phyloP scores from a whole-genome alignment of 2,888 invertebrate species.

The Sceliomorpha sp. region DNA sequence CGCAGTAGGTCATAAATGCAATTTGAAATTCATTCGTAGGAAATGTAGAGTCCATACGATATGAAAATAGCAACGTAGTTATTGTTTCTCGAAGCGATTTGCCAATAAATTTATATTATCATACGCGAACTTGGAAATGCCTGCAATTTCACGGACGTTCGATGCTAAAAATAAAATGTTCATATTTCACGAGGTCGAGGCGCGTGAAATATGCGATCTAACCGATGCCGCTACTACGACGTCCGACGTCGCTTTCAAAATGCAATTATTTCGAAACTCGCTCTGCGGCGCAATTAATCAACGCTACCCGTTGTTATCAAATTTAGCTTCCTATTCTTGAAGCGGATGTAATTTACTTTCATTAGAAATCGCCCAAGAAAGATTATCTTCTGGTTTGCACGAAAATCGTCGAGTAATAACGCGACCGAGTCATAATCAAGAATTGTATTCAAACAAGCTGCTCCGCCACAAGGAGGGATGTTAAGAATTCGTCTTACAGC shows the following conservation, averaged over 20 bases:
- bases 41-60: no score
- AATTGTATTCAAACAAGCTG: conserved; percentile 21
- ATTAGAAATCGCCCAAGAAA: conserved; percentile 42
- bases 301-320: conserved; percentile 46
- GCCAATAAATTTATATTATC: conserved; percentile 26
- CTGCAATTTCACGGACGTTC: conserved; percentile 34
- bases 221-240: conserved; percentile 29
- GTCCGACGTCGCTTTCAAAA: conserved; percentile 51
- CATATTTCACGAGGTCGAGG: conserved; percentile 39
- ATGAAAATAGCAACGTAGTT: no score
- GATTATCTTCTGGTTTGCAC: conserved; percentile 41
- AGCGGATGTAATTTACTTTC: conserved; percentile 53
- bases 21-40: no score
- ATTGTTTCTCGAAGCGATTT: conserved; percentile 7
- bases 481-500: conserved; percentile 1
- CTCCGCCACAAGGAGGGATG: not conserved
- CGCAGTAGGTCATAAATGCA: no score
- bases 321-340: conserved; percentile 47
- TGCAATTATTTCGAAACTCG: conserved; percentile 48
- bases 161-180: conserved; percentile 27
- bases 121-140: conserved; percentile 3
- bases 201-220: conserved; percentile 47
- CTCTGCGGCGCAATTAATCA: conserved; percentile 48
- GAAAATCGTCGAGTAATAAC: conserved; percentile 38
- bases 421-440: conserved; percentile 25